Conservation (phyloP, 2,797 vertebrate species). For the Leuciscus waleckii region DNA sequence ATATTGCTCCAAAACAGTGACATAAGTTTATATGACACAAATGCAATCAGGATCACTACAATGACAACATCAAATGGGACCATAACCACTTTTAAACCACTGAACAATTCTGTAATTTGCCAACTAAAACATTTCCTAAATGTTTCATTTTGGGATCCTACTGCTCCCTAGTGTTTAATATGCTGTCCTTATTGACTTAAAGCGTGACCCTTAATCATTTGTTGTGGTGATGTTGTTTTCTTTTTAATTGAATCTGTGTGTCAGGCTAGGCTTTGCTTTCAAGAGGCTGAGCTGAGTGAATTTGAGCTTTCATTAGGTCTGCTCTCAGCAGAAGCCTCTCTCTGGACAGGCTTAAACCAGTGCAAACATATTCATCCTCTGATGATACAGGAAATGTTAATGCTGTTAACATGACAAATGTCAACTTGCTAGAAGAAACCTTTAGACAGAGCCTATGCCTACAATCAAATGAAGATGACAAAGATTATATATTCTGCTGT, state of each 20-base stretch:
- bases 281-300: slow-evolving; percentile 14
- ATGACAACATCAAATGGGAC: background rate
- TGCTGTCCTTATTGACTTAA: background rate
- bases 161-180: background rate
- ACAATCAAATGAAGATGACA: slow-evolving; percentile 30
- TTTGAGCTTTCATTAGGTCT: slow-evolving; percentile 21
- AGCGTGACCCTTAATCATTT: slow-evolving; percentile 3
- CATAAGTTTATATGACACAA: background rate
- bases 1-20: background rate
- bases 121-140: background rate
- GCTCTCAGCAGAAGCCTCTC: slow-evolving; percentile 27
- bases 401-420: slow-evolving; percentile 46
- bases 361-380: slow-evolving; percentile 38
- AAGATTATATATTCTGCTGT: background rate
- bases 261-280: background rate
- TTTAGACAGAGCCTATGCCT: slow-evolving; percentile 30
- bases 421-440: slow-evolving; percentile 37
- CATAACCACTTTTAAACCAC: background rate
- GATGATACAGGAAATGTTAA: slow-evolving; percentile 41
- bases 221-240: slow-evolving; percentile 11
- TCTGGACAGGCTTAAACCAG: slow-evolving; percentile 31
- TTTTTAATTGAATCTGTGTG: slow-evolving; percentile 1
- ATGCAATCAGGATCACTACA: background rate
- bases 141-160: background rate
- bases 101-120: background rate